These are phyloP conservation scores for Gnathonemus echidnorhynchus DNA, from an alignment of 2,113 vertebrate genomes.

Conservation along the genomic window DNA sequence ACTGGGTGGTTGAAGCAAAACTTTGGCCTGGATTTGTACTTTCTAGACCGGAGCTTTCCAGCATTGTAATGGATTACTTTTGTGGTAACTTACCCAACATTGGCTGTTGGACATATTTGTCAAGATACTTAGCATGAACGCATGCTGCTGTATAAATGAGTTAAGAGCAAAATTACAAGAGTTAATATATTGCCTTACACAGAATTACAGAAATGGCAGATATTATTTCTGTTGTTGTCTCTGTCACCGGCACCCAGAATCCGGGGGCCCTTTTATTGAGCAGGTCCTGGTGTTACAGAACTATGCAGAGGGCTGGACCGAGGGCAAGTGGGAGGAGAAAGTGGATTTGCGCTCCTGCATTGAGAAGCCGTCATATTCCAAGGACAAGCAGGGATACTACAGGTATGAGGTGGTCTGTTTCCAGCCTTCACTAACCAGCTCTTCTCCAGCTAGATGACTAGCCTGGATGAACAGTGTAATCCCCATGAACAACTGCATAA, in stretches of 20 bases:
- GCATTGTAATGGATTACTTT: neutral
- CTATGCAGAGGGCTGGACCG: conserved; percentile 90
- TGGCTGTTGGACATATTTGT: neutral
- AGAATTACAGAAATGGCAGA: neutral
- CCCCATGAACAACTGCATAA: neutral
- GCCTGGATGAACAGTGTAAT: neutral
- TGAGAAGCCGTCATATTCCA: conserved; percentile 75
- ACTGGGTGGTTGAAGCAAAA: neutral
- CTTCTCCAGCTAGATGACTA: neutral
- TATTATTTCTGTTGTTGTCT: conserved; percentile 17
- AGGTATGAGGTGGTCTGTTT: conserved; percentile 55
- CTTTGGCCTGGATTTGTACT: neutral
- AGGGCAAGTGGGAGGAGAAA: conserved; percentile 94
- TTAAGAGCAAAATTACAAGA: neutral
- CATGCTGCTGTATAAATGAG: neutral
- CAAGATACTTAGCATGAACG: neutral
- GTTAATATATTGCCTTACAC: neutral
- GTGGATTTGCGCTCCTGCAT: conserved; percentile 77
- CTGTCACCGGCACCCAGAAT: conserved; percentile 59
- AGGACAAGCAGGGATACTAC: conserved; percentile 83
- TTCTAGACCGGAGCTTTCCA: neutral
- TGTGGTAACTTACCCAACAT: neutral
- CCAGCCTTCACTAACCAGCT: neutral
- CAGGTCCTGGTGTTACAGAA: conserved; percentile 84
- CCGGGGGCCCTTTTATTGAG: conserved; percentile 89